Conservation (phyloP, 2,888 invertebrate genomes). For the Gnatocerus cornutus region DNA sequence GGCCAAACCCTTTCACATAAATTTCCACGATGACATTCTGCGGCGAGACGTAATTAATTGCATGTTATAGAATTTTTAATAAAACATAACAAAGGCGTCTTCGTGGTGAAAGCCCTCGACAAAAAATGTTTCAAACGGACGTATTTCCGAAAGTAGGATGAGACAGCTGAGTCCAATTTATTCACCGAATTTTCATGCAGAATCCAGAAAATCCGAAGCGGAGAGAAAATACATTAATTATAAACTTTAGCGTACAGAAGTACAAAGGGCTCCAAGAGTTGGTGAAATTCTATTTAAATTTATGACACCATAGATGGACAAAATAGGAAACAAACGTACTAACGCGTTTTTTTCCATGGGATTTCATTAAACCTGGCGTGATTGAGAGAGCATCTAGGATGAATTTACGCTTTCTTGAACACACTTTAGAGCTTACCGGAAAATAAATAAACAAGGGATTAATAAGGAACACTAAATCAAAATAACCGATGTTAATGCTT, state of each 20-base stretch:
- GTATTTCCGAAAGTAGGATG: conserved; percentile 8
- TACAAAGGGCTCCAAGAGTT: conserved; percentile 13
- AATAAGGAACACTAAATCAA: conserved; percentile 18
- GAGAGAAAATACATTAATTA: conserved; percentile 36
- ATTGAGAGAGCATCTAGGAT: background rate
- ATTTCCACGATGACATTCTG: conserved; percentile 17
- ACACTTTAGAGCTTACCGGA: conserved; percentile 4
- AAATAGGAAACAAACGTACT: background rate
- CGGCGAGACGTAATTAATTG: conserved; percentile 15
- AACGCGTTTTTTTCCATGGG: conserved; percentile 3
- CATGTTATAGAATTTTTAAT: conserved; percentile 21
- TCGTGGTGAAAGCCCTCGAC: conserved; percentile 2
- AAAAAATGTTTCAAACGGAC: conserved; percentile 12
- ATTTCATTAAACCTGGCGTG: conserved; percentile 5
- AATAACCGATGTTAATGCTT: conserved; percentile 18
- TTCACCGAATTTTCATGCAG: conserved; percentile 13
- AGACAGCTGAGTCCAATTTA: conserved; percentile 16
- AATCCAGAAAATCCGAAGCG: conserved; percentile 18
- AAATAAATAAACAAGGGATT: conserved; percentile 20
- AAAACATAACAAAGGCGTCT: conserved; percentile 12
- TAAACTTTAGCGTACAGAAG: conserved; percentile 22
- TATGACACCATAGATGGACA: conserved; percentile 10
- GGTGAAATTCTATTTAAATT: conserved; percentile 18
- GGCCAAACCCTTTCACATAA: conserved; percentile 7
- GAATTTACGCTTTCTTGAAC: conserved; percentile 7